phyloP scores from a whole-genome alignment of 2,888 invertebrate genomes.

The Deilephila elpenor region DNA sequence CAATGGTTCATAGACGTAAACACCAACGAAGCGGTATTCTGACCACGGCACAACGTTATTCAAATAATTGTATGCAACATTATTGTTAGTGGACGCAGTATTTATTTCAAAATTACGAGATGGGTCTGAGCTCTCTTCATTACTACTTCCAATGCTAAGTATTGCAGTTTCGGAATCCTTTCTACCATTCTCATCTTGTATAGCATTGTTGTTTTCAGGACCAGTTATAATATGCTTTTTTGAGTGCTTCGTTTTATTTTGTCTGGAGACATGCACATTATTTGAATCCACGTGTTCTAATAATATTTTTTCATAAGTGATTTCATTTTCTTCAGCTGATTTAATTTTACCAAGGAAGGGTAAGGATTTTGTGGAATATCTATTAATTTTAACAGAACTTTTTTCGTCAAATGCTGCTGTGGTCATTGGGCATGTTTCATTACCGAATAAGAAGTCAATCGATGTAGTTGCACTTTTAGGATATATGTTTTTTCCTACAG shows the following conservation, averaged over 20 bases:
- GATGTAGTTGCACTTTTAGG: neutral
- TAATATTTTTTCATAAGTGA: slow-evolving; percentile 32
- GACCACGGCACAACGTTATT: slow-evolving; percentile 56
- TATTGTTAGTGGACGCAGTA: slow-evolving; percentile 26
- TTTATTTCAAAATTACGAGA: slow-evolving; percentile 17
- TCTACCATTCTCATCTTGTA: slow-evolving; percentile 23
- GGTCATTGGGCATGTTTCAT: slow-evolving; percentile 13
- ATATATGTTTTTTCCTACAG: neutral
- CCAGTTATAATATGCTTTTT: slow-evolving; percentile 55
- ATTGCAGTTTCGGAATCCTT: slow-evolving; percentile 25
- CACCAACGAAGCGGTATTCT: slow-evolving; percentile 67
- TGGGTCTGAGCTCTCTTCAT: neutral
- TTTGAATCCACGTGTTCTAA: slow-evolving; percentile 53
- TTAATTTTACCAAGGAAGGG: slow-evolving; percentile 66
- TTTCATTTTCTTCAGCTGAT: slow-evolving; percentile 76
- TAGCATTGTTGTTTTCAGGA: slow-evolving; percentile 31
- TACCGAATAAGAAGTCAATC: neutral
- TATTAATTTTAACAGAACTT: neutral
- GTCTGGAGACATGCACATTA: slow-evolving; percentile 42
- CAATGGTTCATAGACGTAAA: slow-evolving; percentile 70
- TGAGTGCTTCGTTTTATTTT: slow-evolving; percentile 50
- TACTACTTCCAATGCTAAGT: neutral
- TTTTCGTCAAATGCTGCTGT: neutral
- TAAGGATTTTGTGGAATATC: slow-evolving; percentile 31
- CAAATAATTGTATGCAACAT: slow-evolving; percentile 30